Conservation (phyloP, 2,113 vertebrate species). For the Psittacula cyanocephala region DNA sequence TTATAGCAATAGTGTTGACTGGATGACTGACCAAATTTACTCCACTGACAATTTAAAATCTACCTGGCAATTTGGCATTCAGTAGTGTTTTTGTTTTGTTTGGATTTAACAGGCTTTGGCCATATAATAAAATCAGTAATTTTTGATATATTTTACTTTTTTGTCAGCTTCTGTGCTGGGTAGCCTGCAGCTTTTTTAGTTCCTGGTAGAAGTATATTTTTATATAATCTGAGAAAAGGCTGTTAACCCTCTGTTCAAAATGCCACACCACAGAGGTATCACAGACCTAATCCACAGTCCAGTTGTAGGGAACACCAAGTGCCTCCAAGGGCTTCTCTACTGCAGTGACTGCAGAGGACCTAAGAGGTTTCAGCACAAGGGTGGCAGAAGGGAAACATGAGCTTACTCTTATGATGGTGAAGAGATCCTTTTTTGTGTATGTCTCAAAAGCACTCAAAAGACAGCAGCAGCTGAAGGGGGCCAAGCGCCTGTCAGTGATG, state of each 20-base stretch:
- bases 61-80: not conserved
- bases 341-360: accelerated
- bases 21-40: not conserved
- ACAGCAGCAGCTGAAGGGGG: too few relatives aligned
- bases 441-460: too few relatives aligned
- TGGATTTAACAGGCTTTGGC: not conserved
- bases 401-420: not conserved
- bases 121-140: not conserved
- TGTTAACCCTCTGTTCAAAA: not conserved
- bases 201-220: not conserved
- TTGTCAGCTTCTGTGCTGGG: not conserved
- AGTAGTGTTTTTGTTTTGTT: not conserved
- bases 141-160: not conserved
- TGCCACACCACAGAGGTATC: not conserved
- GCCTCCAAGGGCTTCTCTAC: not conserved
- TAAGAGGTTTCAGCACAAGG: not conserved
- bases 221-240: not conserved
- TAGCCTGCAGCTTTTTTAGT: not conserved
- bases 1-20: not conserved
- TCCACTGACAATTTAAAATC: not conserved
- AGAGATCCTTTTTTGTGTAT: too few relatives aligned
- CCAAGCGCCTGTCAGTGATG: too few relatives aligned
- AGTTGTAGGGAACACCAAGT: not conserved
- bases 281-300: not conserved
- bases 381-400: not conserved